phyloP scores from a whole-genome alignment of 2,797 vertebrate species.

The Tachyglossus aculeatus region DNA sequence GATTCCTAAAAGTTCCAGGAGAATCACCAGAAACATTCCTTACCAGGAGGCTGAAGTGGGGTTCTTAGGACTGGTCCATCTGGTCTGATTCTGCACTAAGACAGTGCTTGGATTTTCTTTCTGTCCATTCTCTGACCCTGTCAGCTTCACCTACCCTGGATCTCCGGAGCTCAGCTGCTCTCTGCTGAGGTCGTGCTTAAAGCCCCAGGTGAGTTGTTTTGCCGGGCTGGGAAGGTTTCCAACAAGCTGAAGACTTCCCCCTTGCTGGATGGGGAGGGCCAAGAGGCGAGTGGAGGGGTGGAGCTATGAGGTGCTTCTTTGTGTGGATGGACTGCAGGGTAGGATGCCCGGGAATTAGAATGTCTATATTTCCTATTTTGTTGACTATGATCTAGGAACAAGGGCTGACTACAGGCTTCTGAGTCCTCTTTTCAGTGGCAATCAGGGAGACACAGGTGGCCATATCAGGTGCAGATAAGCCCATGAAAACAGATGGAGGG shows the following conservation, averaged over 20 bases:
- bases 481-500: too few relatives aligned
- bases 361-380: too few relatives aligned
- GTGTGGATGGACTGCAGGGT: too few relatives aligned
- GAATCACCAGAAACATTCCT: background rate
- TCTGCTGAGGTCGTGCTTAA: background rate
- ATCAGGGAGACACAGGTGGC: too few relatives aligned
- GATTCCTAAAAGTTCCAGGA: background rate
- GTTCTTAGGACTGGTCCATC: conserved; percentile 4
- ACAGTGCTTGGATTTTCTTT: background rate
- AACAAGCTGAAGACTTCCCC: conserved; percentile 10
- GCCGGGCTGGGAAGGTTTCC: background rate
- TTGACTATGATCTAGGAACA: too few relatives aligned
- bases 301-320: background rate
- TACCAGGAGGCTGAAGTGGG: conserved; percentile 29
- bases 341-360: too few relatives aligned
- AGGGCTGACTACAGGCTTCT: too few relatives aligned
- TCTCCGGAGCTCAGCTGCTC: background rate
- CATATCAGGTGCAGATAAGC: too few relatives aligned
- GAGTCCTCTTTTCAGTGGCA: too few relatives aligned
- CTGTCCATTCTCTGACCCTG: conserved; percentile 12
- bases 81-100: background rate
- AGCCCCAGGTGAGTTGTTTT: background rate
- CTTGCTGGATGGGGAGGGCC: background rate
- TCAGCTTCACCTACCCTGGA: background rate
- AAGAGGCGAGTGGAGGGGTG: too few relatives aligned